Conservation (phyloP, 2,888 invertebrate genomes). For the Pristionchus japonicus region DNA sequence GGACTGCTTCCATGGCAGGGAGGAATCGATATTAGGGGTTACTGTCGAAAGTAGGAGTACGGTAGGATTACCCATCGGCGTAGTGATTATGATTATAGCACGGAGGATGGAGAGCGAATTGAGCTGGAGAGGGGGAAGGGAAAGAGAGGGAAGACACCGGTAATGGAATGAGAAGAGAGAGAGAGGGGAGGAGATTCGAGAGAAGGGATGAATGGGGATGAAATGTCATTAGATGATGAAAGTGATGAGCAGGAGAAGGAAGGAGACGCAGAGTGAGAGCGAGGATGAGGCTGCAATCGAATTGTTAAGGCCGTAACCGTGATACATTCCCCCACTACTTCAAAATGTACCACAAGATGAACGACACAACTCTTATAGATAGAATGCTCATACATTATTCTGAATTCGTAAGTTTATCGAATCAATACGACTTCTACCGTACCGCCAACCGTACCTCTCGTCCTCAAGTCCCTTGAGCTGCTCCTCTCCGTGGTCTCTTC, state of each 20-base stretch:
- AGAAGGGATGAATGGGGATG: not conserved
- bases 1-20: conserved; percentile 3
- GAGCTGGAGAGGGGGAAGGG: not conserved
- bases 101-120: conserved; percentile 2
- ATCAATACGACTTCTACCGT: not conserved
- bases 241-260: conserved; percentile 16
- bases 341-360: too few species aligned
- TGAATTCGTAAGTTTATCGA: too few species aligned
- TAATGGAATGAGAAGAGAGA: conserved; percentile 13
- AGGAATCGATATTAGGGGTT: not conserved
- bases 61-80: conserved; percentile 18
- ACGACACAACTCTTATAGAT: too few species aligned
- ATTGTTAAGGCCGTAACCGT: not conserved
- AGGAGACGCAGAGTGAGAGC: not conserved
- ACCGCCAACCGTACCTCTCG: not conserved
- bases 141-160: conserved; percentile 28
- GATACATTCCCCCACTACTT: not conserved
- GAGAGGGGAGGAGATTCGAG: conserved; percentile 14
- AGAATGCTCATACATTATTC: too few species aligned
- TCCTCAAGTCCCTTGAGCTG: conserved; percentile 32
- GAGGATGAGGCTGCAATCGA: not conserved
- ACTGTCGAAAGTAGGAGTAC: not conserved
- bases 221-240: conserved; percentile 29
- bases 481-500: conserved; percentile 33
- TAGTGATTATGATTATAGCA: conserved; percentile 40